These are phyloP conservation scores for Drosophila stalkeri DNA, from an alignment of 2,888 invertebrate genomes.

Conservation along the genomic window DNA sequence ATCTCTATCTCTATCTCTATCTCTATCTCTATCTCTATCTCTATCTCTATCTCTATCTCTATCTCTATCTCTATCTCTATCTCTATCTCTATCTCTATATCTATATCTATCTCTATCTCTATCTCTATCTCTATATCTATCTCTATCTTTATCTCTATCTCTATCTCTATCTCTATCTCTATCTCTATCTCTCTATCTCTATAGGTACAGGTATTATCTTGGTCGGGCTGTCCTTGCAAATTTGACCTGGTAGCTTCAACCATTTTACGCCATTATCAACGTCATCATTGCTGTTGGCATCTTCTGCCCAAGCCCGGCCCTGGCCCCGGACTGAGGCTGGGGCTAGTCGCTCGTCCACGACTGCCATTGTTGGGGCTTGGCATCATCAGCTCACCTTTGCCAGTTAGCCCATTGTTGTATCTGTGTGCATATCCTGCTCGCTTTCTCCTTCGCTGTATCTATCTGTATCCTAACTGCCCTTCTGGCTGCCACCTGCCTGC, in stretches of 20 bases:
- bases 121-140: conserved; percentile 1
- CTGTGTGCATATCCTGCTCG: conserved; percentile 11
- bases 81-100: conserved; percentile 1
- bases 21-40: conserved; percentile 11
- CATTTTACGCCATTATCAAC: conserved; percentile 78
- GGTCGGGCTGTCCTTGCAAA: conserved; percentile 12
- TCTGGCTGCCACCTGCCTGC: conserved; percentile 9
- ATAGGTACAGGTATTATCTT: conserved; percentile 21
- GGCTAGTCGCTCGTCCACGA: conserved; percentile 32
- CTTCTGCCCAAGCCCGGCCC: conserved; percentile 50
- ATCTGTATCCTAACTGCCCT: conserved; percentile 6
- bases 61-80: conserved; percentile 8
- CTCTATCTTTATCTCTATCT: neutral
- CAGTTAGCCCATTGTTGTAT: conserved; percentile 67
- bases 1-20: conserved; percentile 10
- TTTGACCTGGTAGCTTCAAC: conserved; percentile 36
- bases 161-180: neutral
- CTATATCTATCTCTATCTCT: neutral
- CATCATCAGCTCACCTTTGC: conserved; percentile 68
- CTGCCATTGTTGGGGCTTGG: conserved; percentile 64
- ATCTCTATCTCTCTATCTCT: neutral
- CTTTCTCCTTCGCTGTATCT: conserved; percentile 12
- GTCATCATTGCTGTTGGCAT: conserved; percentile 69
- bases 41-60: conserved; percentile 6
- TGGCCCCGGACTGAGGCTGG: conserved; percentile 15